Base-by-base conservation (phyloP, 2,797 vertebrate species). In the Prionace glauca region DNA sequence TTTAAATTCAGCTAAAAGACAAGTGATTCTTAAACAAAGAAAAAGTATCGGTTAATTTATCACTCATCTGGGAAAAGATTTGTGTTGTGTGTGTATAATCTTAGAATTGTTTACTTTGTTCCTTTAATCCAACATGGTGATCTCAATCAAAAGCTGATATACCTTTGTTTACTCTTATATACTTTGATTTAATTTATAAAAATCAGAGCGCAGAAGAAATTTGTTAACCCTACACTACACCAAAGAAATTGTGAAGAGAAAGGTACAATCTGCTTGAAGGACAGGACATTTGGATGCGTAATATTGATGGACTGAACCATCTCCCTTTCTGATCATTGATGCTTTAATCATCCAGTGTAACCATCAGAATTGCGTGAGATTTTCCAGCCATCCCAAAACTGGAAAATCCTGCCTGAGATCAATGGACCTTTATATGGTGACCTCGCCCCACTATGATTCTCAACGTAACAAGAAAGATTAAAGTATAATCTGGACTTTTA, bases 41-140 rank as follows among this genome's bases (percentile, higher is more conserved):
- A 77, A 18, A 67, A 41, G 90, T 69, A 92, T 69, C 65, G 65
- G 90, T 41, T 92, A 92, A 92, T 92, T 36, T 2, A 92, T 92
- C 65, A 67, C 36, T 41, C 65, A 69, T 69, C 65, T 92, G 60
- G 36, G n/a, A 92, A 69, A 69, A 69, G 1, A 92, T 69, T 92
- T 67, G 41, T 29, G 24, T n/a, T 92, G 22, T n/a, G 18, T 92
- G 90, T 92, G 22, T 92, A 92, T 92, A 92, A 92, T 92, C 90
- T 92, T 67, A 67, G 62, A 92, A 41, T 41, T 92, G 90, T 69
- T 92, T 22, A 92, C 62, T 36, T 69, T 92, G 67, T 67, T 41
- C 10, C 22, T 67, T 92, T 92, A 69, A 69, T 92, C 20, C 62
- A 67, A 41, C 65, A 41, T 24, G 1, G 20, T 24, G n/a, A 92